Percentiles rank a stretch among this genome's conserved stretches.
Evolutionary conservation across 2,888 invertebrate genomes (phyloP).

Genomic region (Torymus auratus): DNA sequence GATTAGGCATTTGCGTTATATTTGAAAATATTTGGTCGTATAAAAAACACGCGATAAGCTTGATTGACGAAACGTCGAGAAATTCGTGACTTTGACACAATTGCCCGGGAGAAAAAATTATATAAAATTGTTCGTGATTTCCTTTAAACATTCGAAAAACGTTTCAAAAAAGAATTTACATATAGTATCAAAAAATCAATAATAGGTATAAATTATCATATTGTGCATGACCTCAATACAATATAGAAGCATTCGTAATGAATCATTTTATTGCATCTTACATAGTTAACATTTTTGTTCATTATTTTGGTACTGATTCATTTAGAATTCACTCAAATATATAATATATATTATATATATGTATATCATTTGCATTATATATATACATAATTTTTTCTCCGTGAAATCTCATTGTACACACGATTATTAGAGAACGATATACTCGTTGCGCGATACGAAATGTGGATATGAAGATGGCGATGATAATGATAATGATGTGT

Average conservation of each 20-base stretch:
- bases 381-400: constrained; percentile 5
- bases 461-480: constrained; percentile 18
- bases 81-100: constrained; percentile 25
- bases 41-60: background rate
- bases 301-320: too few relatives aligned
- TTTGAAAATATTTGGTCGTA: constrained; percentile 3
- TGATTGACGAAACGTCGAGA: background rate
- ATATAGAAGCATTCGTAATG: background rate
- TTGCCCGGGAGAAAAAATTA: constrained; percentile 23
- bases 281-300: background rate
- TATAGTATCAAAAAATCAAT: too few relatives aligned
- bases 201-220: too few relatives aligned
- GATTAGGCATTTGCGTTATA: constrained; percentile 32
- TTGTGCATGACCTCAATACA: background rate
- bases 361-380: background rate
- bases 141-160: too few relatives aligned
- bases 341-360: too few relatives aligned
- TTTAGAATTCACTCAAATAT: too few relatives aligned
- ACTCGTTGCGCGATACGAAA: constrained; percentile 38
- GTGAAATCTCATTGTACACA: constrained; percentile 15
- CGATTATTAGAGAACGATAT: constrained; percentile 27
- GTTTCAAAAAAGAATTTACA: too few relatives aligned
- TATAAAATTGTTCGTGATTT: background rate
- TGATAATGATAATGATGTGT: constrained; percentile 30
- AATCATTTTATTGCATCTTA: background rate